phyloP scores from a whole-genome alignment of 1,140 invertebrate species.

The Ditylenchus dipsaci region DNA sequence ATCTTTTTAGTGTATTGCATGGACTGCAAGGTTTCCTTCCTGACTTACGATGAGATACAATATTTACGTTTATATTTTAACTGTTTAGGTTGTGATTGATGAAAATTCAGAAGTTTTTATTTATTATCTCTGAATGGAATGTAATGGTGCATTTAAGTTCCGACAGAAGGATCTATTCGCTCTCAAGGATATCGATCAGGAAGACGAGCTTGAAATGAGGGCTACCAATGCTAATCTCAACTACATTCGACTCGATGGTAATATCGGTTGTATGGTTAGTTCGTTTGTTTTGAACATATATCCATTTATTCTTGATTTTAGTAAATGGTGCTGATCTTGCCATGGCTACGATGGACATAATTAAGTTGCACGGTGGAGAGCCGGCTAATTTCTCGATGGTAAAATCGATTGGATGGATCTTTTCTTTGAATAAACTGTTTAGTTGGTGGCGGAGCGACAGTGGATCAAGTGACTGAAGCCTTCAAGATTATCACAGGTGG shows the following conservation, averaged over 20 bases:
- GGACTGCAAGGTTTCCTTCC: slow-evolving; percentile 81
- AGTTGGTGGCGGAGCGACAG: slow-evolving; percentile 81
- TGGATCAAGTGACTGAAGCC: slow-evolving; percentile 82
- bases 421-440: slow-evolving; percentile 40
- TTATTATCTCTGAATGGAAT: too few relatives aligned
- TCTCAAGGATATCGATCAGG: slow-evolving; percentile 80
- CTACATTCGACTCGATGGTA: slow-evolving; percentile 91
- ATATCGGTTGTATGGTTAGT: slow-evolving; percentile 61
- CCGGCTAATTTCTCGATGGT: slow-evolving; percentile 81
- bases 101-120: slow-evolving; percentile 75
- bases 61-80: too few relatives aligned
- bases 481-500: slow-evolving; percentile 81
- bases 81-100: slow-evolving; percentile 70
- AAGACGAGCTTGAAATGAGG: slow-evolving; percentile 86
- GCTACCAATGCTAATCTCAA: slow-evolving; percentile 87
- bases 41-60: too few relatives aligned
- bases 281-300: slow-evolving; percentile 45
- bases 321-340: slow-evolving; percentile 96
- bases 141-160: slow-evolving; percentile 61
- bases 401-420: too few relatives aligned
- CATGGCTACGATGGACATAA: slow-evolving; percentile 69
- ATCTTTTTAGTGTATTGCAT: slow-evolving; percentile 76
- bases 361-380: slow-evolving; percentile 69
- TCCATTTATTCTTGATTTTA: too few relatives aligned
- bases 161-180: slow-evolving; percentile 84